Base-by-base conservation (phyloP, 2,888 invertebrate species). In the Dolomedes plantarius region DNA sequence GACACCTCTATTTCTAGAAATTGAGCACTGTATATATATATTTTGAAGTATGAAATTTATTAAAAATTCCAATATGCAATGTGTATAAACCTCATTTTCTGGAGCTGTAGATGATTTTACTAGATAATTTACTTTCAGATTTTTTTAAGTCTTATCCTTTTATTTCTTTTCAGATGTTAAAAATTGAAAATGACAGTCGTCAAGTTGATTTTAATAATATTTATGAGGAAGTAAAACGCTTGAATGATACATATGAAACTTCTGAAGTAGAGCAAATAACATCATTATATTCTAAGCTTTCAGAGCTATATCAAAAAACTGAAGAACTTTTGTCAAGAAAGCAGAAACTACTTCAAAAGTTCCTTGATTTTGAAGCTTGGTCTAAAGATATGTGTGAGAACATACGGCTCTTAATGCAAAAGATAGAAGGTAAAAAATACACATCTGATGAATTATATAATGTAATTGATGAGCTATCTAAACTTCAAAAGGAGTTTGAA, bases 161-260 rank as follows among this genome's bases (percentile, higher is more conserved):
- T 50, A 64, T 64, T 71, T 32, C 7, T 39, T 28, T 46, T 16
- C 16, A 87, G 87, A 32, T 80, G 27, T 11, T 87, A 41, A 85
- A 80, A 67, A 80, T 36, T 56, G 88, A 88, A 78, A 86, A 76
- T 46, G 72, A 69, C 9, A 79, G 50, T 16, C 72, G 87, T 2
- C 95, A 95, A 89, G 94, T 95, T 0, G 93, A 93, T 65, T 96
- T 97, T 89, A 93, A 94, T 88, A 93, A 94, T 1, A 95, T 97
- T 89, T 95, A 96, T 89, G 94, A 95, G 89, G 96, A 97, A 92
- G 94, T 97, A 0, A 96, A 96, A 90, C 94, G 94, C 82, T 93
- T 97, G 89, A 94, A 95, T 0, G 89, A 89, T 94, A 13, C 92
- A 93, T 88, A 94, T 94, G 93, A 94, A n/a, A 94, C 95, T 0